Base-by-base conservation (phyloP, 2,888 invertebrate species). In the Hirtodrosophila alboralis region DNA sequence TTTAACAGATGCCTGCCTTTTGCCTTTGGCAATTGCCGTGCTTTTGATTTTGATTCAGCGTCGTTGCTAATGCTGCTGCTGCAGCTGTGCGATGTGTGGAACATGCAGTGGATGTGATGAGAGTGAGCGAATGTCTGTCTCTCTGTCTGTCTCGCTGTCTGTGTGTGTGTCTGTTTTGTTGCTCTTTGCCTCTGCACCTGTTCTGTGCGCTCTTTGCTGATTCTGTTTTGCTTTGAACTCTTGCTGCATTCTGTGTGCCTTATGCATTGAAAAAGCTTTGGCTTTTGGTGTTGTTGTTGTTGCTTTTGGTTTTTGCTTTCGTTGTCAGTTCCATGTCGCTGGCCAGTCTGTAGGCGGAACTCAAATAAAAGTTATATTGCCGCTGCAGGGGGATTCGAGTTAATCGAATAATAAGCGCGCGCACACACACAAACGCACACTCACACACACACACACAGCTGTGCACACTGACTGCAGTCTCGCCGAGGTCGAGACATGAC, bases 331-430 rank as follows among this genome's bases (percentile, higher is more conserved):
- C 5, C 44, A 44, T 61, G 54, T 64, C 44, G 49, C 44, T 31
- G 26, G 33, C 47, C 47, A 47, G 74, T 58, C 60, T 79, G 75
- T 73, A 80, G 80, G 80, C 80, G 80, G 75, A 83, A 64, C 80
- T 83, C 77, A 61, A 78, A 76, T 81, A 80, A 86, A 87, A 75
- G 81, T 78, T 79, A 83, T 87, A 84, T 75, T 86, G 85, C 76
- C 64, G 87, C 87, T 83, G 77, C 79, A 84, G 87, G 86, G 87
- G 77, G 41, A 75, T 71, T 81, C 77, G 53, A 81, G 83, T 78
- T 81, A 81, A 81, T 81, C 81, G 81, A 80, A 80, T 83, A 81
- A 81, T 80, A 83, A 75, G 80, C 73, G 47, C 70, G 49, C 59
- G 16, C 45, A 61, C 53, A 52, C 62, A 67, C 53, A 60, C 52